Evolutionary conservation across 1,140 invertebrate genomes (phyloP), one percentile per base, ranked within the genome.

Genomic region (Nephila pilipes): DNA sequence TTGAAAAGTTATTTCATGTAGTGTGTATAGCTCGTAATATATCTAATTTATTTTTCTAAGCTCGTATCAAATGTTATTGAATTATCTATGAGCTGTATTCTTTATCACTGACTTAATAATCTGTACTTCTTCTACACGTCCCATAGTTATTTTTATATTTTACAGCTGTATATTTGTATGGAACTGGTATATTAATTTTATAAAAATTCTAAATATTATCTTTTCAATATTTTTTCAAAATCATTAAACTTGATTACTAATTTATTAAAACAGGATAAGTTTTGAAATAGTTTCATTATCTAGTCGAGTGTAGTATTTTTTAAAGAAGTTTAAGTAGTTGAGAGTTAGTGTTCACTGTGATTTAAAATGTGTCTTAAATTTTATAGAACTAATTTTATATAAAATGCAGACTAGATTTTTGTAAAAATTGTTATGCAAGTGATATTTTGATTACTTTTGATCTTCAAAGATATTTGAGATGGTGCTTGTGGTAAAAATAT

Each of bases 281-380:
- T 46, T 46, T 46, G 46, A 46, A 46, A 46, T 46, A 0, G 12
- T 46, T 46, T 46, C 46, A 46, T 46, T 46, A 10, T 10, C 46
- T 46, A 46, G 46, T 46, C 46, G 6, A 10, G 12, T 6, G 69
- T 75, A 75, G 69, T 32, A 3, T 32, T 18, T 75, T 32, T 75
- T 75, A 36, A 29, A 75, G 18, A 36, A 20, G 22, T 20, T 46
- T 25, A 54, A 36, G 20, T 55, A 81, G 80, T 12, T 54, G 22
- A 54, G n/a, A 25, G n/a, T 29, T 65, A 65, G 12, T 65, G 18
- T 81, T n/a, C 46, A 75, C 69, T 75, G 69, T 75, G 69, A 75
- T 75, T 25, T 75, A 6, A n/a, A 81, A 81, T 54, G 80, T 81
- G 46, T 54, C 46, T 81, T 54, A 81, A 29, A 55, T 54, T 81